Conservation (phyloP, 2,113 vertebrate genomes). For the Tor tambroides region DNA sequence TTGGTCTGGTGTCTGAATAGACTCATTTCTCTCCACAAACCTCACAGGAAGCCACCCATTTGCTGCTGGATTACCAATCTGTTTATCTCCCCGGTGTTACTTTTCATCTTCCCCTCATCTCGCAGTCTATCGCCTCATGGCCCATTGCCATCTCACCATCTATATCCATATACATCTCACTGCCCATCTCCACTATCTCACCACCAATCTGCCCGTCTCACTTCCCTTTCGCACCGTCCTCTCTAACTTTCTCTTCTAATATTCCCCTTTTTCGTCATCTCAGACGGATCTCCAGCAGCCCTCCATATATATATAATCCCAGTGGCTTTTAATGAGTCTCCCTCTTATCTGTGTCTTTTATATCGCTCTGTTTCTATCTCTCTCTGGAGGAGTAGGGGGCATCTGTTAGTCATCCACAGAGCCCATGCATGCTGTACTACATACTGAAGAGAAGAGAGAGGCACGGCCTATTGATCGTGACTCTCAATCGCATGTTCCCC, state of each 20-base stretch:
- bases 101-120: conserved; percentile 8
- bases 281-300: conserved; percentile 24
- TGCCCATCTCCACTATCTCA: neutral
- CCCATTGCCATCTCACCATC: conserved; percentile 23
- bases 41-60: conserved; percentile 1
- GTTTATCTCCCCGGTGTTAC: conserved; percentile 8
- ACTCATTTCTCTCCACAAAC: neutral
- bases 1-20: neutral
- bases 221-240: neutral
- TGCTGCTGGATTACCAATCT: conserved; percentile 8
- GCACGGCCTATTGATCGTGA: conserved; percentile 46
- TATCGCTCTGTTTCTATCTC: conserved; percentile 8
- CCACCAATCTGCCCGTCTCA: neutral
- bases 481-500: conserved; percentile 43
- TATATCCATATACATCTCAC: neutral
- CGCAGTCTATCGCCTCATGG: neutral
- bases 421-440: conserved; percentile 47
- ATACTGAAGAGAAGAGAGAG: conserved; percentile 44
- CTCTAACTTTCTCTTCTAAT: conserved; percentile 4
- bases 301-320: conserved; percentile 48
- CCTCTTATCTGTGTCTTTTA: conserved; percentile 31
- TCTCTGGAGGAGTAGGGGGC: conserved; percentile 43
- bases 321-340: conserved; percentile 41
- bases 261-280: conserved; percentile 35
- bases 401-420: conserved; percentile 55